Evolutionary conservation across 2,888 invertebrate genomes (phyloP), one percentile per base, ranked within the genome.

Genomic region (Eristalis tenax): DNA sequence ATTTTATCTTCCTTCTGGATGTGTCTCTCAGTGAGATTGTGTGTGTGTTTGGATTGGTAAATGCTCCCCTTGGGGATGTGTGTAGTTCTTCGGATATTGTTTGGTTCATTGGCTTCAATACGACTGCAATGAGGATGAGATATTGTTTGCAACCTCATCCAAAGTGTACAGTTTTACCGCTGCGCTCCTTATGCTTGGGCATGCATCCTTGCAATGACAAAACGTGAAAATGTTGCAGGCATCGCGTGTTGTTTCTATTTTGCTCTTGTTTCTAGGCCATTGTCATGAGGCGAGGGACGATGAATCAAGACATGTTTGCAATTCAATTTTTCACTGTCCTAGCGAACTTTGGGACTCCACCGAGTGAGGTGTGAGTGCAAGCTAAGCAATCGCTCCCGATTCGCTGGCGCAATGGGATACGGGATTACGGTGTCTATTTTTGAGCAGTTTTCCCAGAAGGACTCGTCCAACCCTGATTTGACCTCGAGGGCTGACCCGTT

Each of bases 61-160:
- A 85, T 82, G 74, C 65, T 81, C 65, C 82, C 85, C 82, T 50
- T 50, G 68, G 35, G 81, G 84, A n/a, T 35, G 28, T n/a, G 35
- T 15, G 43, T 50, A 26, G 26, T 76, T 71, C 64, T 64, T 22
- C 50, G 77, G 73, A 82, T 85, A 81, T 85, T 82, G 59, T 81
- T 74, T 70, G 77, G 70, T 85, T 85, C 85, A 81, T 82, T 82
- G 85, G 73, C 85, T 77, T 66, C 77, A 56, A 77, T 85, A 65
- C 65, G 69, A 50, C 32, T 23, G 77, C 69, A 82, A 69, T 65
- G 38, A 74, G 71, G 35, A 81, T 81, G 81, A 77, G 57, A 38
- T 23, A 77, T 74, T 81, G 73, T 74, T 77, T 82, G 85, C 77
- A 26, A 74, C 65, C 77, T 85, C 77, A 82, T 85, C 73, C 74